Evolutionary conservation across 2,797 vertebrate genomes (phyloP).

Genomic region (Myotis myotis): DNA sequence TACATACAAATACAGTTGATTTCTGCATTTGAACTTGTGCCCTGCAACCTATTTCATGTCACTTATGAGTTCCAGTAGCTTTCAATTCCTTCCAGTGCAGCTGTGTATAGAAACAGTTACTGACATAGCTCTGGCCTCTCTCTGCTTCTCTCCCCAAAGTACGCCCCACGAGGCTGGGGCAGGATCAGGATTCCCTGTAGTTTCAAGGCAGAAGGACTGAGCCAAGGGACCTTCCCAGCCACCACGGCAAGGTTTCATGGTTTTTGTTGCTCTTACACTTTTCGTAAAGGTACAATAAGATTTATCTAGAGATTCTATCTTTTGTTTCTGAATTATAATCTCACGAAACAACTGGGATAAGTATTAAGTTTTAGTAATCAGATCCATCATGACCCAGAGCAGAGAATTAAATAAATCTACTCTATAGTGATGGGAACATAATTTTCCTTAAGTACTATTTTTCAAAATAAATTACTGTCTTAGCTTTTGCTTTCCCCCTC

Average conservation of each 20-base stretch:
- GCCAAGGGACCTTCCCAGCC: not conserved
- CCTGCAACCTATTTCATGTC: not conserved
- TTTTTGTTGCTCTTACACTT: not conserved
- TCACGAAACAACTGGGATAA: not conserved
- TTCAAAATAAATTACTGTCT: conserved; percentile 38
- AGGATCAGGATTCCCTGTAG: not conserved
- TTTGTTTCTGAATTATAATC: conserved; percentile 24
- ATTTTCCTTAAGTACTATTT: conserved; percentile 41
- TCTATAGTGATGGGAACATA: not conserved
- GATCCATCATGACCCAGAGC: not conserved
- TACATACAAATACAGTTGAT: not conserved
- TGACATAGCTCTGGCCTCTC: not conserved
- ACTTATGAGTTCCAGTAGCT: not conserved
- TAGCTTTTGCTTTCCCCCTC: conserved; percentile 53
- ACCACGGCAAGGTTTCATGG: not conserved
- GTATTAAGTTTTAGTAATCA: not conserved
- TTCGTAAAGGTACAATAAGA: not conserved
- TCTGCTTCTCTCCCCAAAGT: not conserved
- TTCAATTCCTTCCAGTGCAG: not conserved
- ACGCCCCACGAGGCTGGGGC: not conserved
- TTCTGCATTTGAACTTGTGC: not conserved
- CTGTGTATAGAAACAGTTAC: not conserved
- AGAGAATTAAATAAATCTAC: conserved; percentile 26
- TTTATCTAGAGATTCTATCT: not conserved
- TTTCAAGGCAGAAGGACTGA: not conserved